Evolutionary conservation across 2,888 invertebrate species (phyloP).

Genomic region (Drosophila basisetae): DNA sequence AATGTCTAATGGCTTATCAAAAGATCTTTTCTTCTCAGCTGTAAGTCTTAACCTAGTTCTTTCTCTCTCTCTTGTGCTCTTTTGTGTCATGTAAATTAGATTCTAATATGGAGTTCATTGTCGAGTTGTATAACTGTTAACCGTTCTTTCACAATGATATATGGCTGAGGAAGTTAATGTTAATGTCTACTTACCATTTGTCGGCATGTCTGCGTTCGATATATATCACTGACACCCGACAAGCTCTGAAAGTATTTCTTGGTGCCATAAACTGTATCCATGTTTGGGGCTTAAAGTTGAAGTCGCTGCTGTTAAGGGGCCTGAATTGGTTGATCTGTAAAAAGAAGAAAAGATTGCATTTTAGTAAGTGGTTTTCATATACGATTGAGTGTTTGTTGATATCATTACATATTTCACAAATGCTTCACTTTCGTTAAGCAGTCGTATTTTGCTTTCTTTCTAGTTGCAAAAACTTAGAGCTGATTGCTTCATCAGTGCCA

Average conservation of each 20-base stretch:
- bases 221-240: constrained; percentile 85
- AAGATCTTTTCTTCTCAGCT: constrained; percentile 4
- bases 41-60: constrained; percentile 39
- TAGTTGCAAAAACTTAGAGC: constrained; percentile 40
- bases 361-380: neutral
- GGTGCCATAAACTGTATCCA: constrained; percentile 85
- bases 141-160: constrained; percentile 29
- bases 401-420: constrained; percentile 8
- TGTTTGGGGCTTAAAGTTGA: constrained; percentile 37
- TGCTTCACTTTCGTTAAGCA: constrained; percentile 62
- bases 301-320: neutral
- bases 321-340: constrained; percentile 39
- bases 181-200: constrained; percentile 82
- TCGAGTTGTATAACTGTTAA: constrained; percentile 36
- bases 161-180: constrained; percentile 15
- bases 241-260: constrained; percentile 86
- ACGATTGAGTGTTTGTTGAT: neutral
- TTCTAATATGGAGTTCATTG: constrained; percentile 21
- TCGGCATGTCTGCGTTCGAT: constrained; percentile 84
- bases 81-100: constrained; percentile 48
- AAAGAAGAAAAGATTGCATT: neutral
- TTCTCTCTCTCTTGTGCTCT: neutral
- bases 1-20: constrained; percentile 32
- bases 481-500: constrained; percentile 43
- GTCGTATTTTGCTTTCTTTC: constrained; percentile 54